These are phyloP conservation scores for Drosophila miranda DNA, from an alignment of 1,140 invertebrate species.

Conservation along the genomic window DNA sequence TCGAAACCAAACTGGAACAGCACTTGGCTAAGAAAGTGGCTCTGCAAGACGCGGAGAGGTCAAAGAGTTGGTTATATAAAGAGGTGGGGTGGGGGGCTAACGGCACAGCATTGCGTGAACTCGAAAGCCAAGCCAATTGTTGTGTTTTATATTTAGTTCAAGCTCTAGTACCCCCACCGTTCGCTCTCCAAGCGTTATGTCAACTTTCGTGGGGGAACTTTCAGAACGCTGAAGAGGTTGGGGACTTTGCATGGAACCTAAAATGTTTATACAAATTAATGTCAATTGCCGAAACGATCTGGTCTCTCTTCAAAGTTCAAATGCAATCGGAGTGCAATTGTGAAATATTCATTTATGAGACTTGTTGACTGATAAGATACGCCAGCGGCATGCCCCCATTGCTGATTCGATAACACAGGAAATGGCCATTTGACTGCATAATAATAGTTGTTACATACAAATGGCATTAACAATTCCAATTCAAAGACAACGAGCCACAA, in stretches of 20 bases:
- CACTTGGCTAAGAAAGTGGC: conserved; percentile 29
- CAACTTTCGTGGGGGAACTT: conserved; percentile 24
- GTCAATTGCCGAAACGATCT: conserved; percentile 35
- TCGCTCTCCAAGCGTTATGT: conserved; percentile 46
- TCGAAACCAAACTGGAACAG: conserved; percentile 39
- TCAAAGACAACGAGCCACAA: not conserved
- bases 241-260: no score
- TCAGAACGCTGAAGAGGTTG: conserved; percentile 4
- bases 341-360: conserved; percentile 11
- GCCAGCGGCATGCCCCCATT: not conserved
- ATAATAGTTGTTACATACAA: conserved; percentile 9
- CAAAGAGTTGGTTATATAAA: conserved; percentile 46
- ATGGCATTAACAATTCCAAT: conserved; percentile 35
- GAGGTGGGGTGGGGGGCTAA: no score
- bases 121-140: conserved; percentile 21
- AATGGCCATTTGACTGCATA: conserved; percentile 24
- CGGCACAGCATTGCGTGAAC: conserved; percentile 36
- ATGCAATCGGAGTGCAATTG: conserved; percentile 14
- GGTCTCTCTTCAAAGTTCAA: conserved; percentile 21
- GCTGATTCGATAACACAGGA: conserved; percentile 36
- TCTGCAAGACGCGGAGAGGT: conserved; percentile 1
- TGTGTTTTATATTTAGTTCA: no score
- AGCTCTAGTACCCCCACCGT: not conserved
- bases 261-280: conserved; percentile 19
- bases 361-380: conserved; percentile 33